phyloP scores from a whole-genome alignment of 1,140 invertebrate genomes.

The Capitella teleta region DNA sequence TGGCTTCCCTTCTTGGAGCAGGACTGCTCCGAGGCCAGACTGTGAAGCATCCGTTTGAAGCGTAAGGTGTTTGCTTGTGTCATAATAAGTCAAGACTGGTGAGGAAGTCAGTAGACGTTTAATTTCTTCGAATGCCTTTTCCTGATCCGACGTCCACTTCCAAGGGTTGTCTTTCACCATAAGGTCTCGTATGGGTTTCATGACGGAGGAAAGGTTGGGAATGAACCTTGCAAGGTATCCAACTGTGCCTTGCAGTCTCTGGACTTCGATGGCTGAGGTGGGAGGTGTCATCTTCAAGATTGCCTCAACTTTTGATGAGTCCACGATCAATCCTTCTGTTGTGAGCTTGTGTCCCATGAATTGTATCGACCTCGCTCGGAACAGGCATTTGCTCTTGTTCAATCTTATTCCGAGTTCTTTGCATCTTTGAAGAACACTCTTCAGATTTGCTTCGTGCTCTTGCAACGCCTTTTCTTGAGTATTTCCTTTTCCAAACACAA shows the following conservation, averaged over 20 bases:
- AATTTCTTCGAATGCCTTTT: slow-evolving; percentile 13
- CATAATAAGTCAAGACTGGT: slow-evolving; percentile 20
- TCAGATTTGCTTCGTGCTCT: slow-evolving; percentile 25
- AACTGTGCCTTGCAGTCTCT: slow-evolving; percentile 15
- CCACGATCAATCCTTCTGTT: slow-evolving; percentile 28
- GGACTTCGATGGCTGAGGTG: slow-evolving; percentile 9
- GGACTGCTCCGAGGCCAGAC: slow-evolving; percentile 34
- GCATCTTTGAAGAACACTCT: slow-evolving; percentile 25
- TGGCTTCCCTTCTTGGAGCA: slow-evolving; percentile 41
- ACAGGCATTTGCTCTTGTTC: slow-evolving; percentile 32
- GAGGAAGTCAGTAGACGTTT: slow-evolving; percentile 15
- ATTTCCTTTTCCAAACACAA: background rate
- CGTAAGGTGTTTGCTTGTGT: slow-evolving; percentile 14
- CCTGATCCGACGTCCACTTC: slow-evolving; percentile 9
- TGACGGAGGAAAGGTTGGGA: slow-evolving; percentile 12
- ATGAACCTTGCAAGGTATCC: slow-evolving; percentile 15
- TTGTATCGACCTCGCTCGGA: slow-evolving; percentile 22
- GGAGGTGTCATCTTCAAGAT: slow-evolving; percentile 16
- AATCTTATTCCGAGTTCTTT: slow-evolving; percentile 29
- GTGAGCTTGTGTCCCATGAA: slow-evolving; percentile 11
- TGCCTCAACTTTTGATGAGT: slow-evolving; percentile 31
- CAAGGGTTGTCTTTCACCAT: slow-evolving; percentile 11
- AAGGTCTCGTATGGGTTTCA: slow-evolving; percentile 11
- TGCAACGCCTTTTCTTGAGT: slow-evolving; percentile 16
- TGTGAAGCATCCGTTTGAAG: slow-evolving; percentile 20